Base-by-base conservation (phyloP, 2,113 vertebrate genomes). In the Phrynocephalus versicolor region DNA sequence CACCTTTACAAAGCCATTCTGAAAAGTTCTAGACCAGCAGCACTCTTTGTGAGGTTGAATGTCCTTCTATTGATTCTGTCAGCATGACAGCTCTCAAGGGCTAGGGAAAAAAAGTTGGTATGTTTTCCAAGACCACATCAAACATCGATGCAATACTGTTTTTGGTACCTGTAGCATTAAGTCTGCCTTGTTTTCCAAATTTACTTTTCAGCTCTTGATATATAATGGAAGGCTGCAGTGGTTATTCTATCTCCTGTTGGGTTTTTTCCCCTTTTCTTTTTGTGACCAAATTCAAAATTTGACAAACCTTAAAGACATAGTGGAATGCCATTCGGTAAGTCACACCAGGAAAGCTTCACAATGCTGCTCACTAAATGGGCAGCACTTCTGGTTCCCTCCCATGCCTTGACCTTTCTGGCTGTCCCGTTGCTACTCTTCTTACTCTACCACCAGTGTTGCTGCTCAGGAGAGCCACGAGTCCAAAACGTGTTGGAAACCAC, bases 101-200 rank as follows among this genome's bases (percentile, higher is more conserved):
- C 58, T 51, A 21, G 21, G 39, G 41, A 9, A 37, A 16, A 74
- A 64, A 74, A 64, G 55, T 13, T 80, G 39, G 27, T 51, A 19
- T 73, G n/a, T 67, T 83, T 18, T n/a, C 57, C 19, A 33, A 33
- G 37, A 81, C 39, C 73, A 86, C 73, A 86, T 19, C n/a, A 69
- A 21, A n/a, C 51, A 79, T 45, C 41, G 45, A 45, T 37, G n/a
- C 64, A 81, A 45, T 35, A 27, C 27, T 81, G n/a, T 65, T 67
- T 33, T 71, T 51, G 30, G 39, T 37, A 10, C 45, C 33, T 72
- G 16, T 37, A 57, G n/a, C 19, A 45, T 74, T 65, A 85, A 62
- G 60, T 55, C 1, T 57, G 27, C 25, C 35, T 70, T 33, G 33
- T 81, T 51, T 72, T 13, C 57, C n/a, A 80, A 60, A 80, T 55